These are phyloP conservation scores for Montipora capricornis DNA, from an alignment of 64 coral and sea anemone genomes.

Conservation along the genomic window DNA sequence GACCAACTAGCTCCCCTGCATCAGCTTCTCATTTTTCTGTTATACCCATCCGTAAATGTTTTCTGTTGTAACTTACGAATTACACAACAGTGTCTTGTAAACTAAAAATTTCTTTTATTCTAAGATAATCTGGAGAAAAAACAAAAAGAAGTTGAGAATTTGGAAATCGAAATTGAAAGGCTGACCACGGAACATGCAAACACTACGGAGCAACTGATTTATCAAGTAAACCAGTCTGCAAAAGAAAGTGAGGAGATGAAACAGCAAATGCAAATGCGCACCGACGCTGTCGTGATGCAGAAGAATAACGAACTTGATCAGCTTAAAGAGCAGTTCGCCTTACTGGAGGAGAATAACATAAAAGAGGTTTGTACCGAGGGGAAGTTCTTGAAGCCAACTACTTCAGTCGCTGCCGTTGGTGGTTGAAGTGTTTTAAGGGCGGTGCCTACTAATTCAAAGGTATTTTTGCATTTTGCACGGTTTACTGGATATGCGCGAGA, in stretches of 20 bases:
- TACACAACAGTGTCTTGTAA: neutral
- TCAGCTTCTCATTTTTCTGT: too few species aligned
- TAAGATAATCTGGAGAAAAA: constrained; percentile 28
- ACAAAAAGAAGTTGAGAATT: constrained; percentile 42
- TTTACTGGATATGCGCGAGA: too few species aligned
- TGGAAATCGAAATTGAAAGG: constrained; percentile 30
- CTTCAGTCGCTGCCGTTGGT: too few species aligned
- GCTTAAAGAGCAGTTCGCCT: constrained; percentile 22
- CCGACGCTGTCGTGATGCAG: constrained; percentile 44
- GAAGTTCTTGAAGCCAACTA: too few species aligned
- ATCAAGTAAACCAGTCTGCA: constrained; percentile 18
- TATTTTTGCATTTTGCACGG: too few species aligned
- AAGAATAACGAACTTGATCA: constrained; percentile 59
- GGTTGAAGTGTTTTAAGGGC: too few species aligned
- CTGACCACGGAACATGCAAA: constrained; percentile 17
- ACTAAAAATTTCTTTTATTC: neutral
- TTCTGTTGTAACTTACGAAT: too few species aligned
- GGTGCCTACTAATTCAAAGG: too few species aligned
- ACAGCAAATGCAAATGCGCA: constrained; percentile 52
- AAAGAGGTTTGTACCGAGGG: constrained; percentile 4
- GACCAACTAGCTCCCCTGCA: too few species aligned
- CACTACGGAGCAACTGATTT: neutral
- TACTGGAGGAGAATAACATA: neutral
- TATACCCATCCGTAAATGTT: too few species aligned
- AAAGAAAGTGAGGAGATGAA: constrained; percentile 54